These are phyloP conservation scores for Drosophila micromelanica DNA, from an alignment of 1,140 invertebrate genomes.

Conservation along the genomic window DNA sequence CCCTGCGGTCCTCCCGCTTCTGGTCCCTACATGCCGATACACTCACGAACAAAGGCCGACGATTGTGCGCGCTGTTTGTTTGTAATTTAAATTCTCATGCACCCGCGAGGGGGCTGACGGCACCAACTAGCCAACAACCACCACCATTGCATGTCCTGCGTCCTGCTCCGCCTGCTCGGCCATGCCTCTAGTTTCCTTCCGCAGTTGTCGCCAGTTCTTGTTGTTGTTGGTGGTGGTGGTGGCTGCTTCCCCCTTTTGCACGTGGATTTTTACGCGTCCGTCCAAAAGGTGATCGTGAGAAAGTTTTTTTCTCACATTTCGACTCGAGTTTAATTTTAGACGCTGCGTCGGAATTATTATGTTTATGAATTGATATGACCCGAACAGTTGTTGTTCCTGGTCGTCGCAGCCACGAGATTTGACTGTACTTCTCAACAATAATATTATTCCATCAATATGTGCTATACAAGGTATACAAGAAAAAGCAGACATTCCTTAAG, in stretches of 20 bases:
- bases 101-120: constrained; percentile 52
- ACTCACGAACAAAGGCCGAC: constrained; percentile 56
- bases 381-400: constrained; percentile 52
- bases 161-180: constrained; percentile 69
- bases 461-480: too few relatives aligned
- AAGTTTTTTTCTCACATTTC: constrained; percentile 82
- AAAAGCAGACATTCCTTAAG: too few relatives aligned
- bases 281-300: constrained; percentile 82
- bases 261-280: constrained; percentile 76
- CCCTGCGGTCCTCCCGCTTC: constrained; percentile 21
- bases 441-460: background rate
- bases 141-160: constrained; percentile 39
- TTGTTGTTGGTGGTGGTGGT: constrained; percentile 55
- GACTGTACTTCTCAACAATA: constrained; percentile 68
- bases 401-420: constrained; percentile 19
- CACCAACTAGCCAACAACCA: constrained; percentile 46
- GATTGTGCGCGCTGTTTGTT: constrained; percentile 70
- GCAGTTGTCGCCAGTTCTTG: constrained; percentile 45
- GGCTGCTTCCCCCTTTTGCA: constrained; percentile 81
- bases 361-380: constrained; percentile 75
- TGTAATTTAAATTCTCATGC: constrained; percentile 82
- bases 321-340: constrained; percentile 74
- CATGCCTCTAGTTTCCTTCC: constrained; percentile 47
- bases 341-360: constrained; percentile 69
- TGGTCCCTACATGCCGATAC: constrained; percentile 60